Evolutionary conservation across 1,140 invertebrate genomes (phyloP).

Genomic region (Leptinotarsa lineolata): DNA sequence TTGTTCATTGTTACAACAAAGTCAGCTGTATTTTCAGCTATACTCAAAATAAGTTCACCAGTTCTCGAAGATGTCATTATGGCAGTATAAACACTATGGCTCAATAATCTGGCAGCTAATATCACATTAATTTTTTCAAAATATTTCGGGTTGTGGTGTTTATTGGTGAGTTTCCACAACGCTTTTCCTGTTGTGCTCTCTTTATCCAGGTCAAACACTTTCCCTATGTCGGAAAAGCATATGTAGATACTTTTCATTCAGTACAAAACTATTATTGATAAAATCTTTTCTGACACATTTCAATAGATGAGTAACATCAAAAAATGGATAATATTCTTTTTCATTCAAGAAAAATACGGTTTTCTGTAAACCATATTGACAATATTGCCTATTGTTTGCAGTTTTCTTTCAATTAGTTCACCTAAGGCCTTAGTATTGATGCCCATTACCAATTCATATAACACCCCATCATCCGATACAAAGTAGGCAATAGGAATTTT

Average conservation of each 20-base stretch:
- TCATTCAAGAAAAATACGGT: too few species aligned
- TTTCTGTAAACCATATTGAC: too few species aligned
- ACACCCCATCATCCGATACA: too few species aligned
- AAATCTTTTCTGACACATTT: slow-evolving; percentile 3
- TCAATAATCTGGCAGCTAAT: slow-evolving; percentile 4
- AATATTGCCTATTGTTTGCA: too few species aligned
- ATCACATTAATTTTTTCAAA: slow-evolving; percentile 50
- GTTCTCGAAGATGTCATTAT: slow-evolving; percentile 2
- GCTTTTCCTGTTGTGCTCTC: slow-evolving; percentile 32
- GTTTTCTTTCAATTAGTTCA: too few species aligned
- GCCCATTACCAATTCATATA: too few species aligned
- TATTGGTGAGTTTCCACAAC: slow-evolving; percentile 40
- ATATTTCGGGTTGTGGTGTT: slow-evolving; percentile 44
- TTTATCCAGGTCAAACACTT: slow-evolving; percentile 25
- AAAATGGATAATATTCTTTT: not conserved
- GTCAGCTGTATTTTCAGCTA: too few species aligned
- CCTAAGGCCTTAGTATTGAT: too few species aligned
- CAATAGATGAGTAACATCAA: not conserved
- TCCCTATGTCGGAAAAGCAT: not conserved
- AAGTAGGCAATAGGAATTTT: too few species aligned
- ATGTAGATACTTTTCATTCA: not conserved
- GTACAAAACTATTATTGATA: not conserved
- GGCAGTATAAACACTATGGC: slow-evolving; percentile 9
- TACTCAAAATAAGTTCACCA: not conserved
- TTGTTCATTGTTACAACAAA: too few species aligned